Percentiles rank a stretch among this genome's conserved stretches.
Evolutionary conservation across 1,140 invertebrate species (phyloP).

Genomic region (Bombus polaris): DNA sequence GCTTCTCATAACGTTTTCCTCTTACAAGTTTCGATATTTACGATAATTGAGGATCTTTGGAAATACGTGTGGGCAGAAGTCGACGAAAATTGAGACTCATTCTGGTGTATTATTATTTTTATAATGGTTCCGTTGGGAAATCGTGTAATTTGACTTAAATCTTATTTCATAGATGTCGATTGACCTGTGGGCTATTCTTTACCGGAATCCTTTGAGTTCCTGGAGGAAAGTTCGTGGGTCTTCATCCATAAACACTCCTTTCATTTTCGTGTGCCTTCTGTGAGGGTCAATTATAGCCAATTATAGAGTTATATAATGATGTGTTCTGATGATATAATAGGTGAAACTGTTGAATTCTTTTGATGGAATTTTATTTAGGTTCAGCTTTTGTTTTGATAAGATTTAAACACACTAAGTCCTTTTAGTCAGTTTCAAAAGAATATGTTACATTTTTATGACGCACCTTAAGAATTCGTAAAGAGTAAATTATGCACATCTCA

Average conservation of each 20-base stretch:
- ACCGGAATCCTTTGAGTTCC: neutral
- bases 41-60: neutral
- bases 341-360: neutral
- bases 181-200: neutral
- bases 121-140: neutral
- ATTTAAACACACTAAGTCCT: neutral
- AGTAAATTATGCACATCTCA: neutral
- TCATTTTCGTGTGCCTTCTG: neutral
- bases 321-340: neutral
- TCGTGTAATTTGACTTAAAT: slow-evolving; percentile 20
- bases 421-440: no score
- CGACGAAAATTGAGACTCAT: neutral
- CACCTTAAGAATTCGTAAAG: neutral
- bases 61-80: neutral
- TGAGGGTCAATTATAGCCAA: neutral
- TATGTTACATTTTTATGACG: no score
- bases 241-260: neutral
- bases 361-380: neutral
- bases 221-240: neutral
- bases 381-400: neutral
- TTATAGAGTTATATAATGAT: neutral
- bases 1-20: slow-evolving; percentile 27
- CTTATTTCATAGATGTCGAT: no score
- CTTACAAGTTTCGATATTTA: neutral
- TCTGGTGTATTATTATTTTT: neutral